Percentiles rank a stretch among this genome's conserved stretches.
Conservation (phyloP, 2,797 vertebrate genomes). For the Neopelma chrysocephalum region DNA sequence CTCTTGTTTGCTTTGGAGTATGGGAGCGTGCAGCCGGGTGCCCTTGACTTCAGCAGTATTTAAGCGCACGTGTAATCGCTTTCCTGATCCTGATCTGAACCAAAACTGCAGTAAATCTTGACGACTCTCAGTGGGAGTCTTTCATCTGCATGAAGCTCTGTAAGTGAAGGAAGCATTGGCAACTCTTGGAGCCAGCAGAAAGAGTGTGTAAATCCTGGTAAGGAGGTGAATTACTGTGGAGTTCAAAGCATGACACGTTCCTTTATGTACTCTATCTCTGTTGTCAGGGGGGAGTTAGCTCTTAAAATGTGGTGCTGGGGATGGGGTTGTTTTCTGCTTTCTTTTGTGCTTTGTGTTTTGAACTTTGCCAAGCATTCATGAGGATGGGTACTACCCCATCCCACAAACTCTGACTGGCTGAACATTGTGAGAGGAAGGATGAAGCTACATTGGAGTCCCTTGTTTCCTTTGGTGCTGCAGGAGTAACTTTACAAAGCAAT, state of each 20-base stretch:
- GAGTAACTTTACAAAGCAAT: not conserved
- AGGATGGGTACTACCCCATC: not conserved
- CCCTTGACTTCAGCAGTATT: not conserved
- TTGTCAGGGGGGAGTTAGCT: not conserved
- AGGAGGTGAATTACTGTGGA: not conserved
- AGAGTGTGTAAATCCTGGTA: constrained; percentile 16
- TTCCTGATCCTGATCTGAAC: constrained; percentile 13
- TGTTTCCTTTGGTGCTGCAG: not conserved
- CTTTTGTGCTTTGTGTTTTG: not conserved
- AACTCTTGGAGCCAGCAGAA: not conserved
- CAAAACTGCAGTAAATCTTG: constrained; percentile 49
- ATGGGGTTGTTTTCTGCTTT: not conserved
- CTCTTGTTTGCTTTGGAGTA: not conserved
- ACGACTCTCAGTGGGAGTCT: not conserved
- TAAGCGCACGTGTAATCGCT: not conserved
- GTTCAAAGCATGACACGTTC: not conserved
- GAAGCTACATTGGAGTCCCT: not conserved
- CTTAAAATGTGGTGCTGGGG: not conserved
- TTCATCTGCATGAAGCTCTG: not conserved
- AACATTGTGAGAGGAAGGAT: not conserved
- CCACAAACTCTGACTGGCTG: not conserved
- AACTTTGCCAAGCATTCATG: not conserved
- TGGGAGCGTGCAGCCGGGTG: not conserved
- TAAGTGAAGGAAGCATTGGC: not conserved
- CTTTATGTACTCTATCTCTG: not conserved